Evolutionary conservation across 2,888 invertebrate species (phyloP), one percentile per base, ranked within the genome.

Genomic region (Aphodius granarius): DNA sequence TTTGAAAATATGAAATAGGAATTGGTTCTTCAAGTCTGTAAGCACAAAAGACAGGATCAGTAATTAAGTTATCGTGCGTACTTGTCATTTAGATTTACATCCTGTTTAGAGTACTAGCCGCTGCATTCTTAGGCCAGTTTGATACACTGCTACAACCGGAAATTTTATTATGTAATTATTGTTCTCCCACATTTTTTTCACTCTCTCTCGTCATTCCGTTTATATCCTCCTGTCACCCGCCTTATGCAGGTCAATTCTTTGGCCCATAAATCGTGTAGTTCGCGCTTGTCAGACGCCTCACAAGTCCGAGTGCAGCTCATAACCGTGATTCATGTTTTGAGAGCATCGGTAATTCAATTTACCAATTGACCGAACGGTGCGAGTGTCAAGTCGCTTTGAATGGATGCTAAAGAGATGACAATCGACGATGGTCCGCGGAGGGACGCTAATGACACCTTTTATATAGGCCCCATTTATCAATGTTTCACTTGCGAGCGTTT

Each of bases 161-260:
- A 73, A 75, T 75, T 73, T 74, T 77, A 78, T 77, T 78, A 75
- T 76, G 74, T 77, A 75, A 21, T 72, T 63, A 63, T 77, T 79
- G 79, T 43, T 78, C 80, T 82, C 83, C 82, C 82, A 81, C 82
- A 83, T 83, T 81, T 83, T 80, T 80, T 74, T 80, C 79, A 76
- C 43, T 9, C 43, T 43, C 43, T 43, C 43, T 43, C 43, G 9
- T 43, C 43, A 43, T 43, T 43, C 43, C 43, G 6, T 23, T 6
- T 79, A 81, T 79, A 79, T 80, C 80, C 81, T 81, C 20, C 43
- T 43, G 43, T 43, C 43, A 3, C 43, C 43, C 43, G 43, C 43
- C 43, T 43, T 43, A 43, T 43, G 43, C 43, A 43, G 43, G 43
- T 43, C 43, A 43, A 43, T 43, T 43, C 43, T 43, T 43, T 43